These are phyloP conservation scores for Drosophila gunungcola DNA, from an alignment of 1,140 invertebrate genomes.

Conservation along the genomic window DNA sequence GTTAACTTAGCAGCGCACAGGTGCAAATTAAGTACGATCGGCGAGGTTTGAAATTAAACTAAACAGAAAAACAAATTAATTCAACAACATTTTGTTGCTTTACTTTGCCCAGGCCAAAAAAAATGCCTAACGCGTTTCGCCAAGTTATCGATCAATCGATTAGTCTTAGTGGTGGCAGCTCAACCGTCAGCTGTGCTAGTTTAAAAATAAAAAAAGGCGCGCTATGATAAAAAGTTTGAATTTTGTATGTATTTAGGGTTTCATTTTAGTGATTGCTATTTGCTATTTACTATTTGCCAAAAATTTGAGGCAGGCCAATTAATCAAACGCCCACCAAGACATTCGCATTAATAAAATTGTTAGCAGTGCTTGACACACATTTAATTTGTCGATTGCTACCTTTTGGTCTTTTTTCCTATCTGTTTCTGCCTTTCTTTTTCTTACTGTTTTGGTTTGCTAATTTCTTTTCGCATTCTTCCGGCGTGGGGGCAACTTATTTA, in stretches of 20 bases:
- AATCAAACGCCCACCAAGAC: conserved; percentile 62
- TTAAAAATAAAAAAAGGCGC: conserved; percentile 3
- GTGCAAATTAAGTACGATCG: conserved; percentile 64
- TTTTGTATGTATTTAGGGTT: no score
- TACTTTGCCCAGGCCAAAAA: conserved; percentile 13
- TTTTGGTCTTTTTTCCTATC: conserved; percentile 4
- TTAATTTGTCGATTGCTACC: conserved; percentile 41
- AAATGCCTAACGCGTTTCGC: conserved; percentile 10
- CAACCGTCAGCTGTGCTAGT: not conserved
- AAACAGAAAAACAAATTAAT: conserved; percentile 46
- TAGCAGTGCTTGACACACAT: conserved; percentile 67
- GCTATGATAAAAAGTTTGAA: not conserved
- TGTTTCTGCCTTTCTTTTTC: conserved; percentile 8
- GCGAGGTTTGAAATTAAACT: conserved; percentile 23
- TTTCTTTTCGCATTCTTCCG: conserved; percentile 57
- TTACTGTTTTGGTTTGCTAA: conserved; percentile 54
- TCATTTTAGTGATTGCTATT: no score
- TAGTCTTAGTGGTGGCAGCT: not conserved
- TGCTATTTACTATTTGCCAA: not conserved
- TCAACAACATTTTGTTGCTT: conserved; percentile 29
- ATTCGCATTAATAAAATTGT: conserved; percentile 48
- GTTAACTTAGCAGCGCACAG: conserved; percentile 22
- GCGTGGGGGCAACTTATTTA: conserved; percentile 51
- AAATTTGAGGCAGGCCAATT: conserved; percentile 30
- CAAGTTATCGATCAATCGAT: conserved; percentile 24